Conservation (phyloP, 2,888 invertebrate species). For the Sesia apiformis region DNA sequence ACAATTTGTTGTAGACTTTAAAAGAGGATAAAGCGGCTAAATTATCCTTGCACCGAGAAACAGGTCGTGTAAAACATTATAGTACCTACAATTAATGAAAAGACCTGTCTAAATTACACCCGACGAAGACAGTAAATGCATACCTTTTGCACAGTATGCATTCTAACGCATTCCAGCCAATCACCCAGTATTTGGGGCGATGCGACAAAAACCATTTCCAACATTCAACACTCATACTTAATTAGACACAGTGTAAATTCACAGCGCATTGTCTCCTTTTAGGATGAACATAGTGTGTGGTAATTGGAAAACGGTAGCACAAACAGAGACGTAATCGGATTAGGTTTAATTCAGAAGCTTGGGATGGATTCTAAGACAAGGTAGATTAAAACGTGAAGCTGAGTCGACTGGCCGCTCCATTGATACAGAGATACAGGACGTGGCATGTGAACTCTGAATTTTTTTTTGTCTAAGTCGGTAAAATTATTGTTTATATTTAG, state of each 20-base stretch:
- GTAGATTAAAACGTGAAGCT: conserved; percentile 5
- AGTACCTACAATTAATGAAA: too few species aligned
- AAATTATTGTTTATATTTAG: too few species aligned
- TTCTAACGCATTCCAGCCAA: not conserved
- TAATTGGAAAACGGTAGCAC: not conserved
- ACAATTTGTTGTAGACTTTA: too few species aligned
- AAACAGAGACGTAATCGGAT: conserved; percentile 4
- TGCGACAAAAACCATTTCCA: not conserved
- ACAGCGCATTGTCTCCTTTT: not conserved
- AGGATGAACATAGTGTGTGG: not conserved
- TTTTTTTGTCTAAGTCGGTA: not conserved
- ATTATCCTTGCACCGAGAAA: too few species aligned
- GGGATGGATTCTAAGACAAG: conserved; percentile 2
- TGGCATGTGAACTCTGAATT: not conserved
- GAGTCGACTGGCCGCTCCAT: not conserved
- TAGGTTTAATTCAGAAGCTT: conserved; percentile 7
- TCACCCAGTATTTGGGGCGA: not conserved
- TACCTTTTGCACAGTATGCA: not conserved
- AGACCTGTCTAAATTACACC: too few species aligned
- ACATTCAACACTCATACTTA: not conserved
- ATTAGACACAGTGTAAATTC: not conserved
- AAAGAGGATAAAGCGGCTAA: too few species aligned
- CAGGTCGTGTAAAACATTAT: too few species aligned
- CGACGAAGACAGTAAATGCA: too few species aligned
- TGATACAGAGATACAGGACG: not conserved